Percentiles rank a stretch among this genome's conserved stretches.
phyloP scores from a whole-genome alignment of 2,113 vertebrate species.

The Columbina picui region DNA sequence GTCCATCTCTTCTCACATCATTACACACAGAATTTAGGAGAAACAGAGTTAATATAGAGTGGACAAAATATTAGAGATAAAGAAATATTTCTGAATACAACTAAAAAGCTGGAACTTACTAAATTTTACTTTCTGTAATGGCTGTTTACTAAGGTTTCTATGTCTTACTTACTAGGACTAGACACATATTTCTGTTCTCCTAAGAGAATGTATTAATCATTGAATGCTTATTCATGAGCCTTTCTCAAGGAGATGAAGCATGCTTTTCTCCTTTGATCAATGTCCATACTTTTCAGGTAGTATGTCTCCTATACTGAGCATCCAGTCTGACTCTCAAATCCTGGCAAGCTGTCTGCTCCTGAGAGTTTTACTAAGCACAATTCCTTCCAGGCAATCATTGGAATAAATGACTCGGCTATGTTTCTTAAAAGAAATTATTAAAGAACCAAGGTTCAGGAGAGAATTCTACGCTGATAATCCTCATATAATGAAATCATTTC shows the following conservation, averaged over 20 bases:
- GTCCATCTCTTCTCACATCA: neutral
- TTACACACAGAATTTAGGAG: neutral
- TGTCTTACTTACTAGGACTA: neutral
- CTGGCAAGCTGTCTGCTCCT: neutral
- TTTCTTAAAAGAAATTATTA: conserved; percentile 8
- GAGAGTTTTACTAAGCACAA: neutral
- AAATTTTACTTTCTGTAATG: neutral
- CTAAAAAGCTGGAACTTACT: neutral
- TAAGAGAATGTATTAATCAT: neutral
- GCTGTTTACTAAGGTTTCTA: neutral
- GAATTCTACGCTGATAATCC: neutral
- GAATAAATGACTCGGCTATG: neutral
- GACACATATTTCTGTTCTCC: neutral
- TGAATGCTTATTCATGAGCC: neutral
- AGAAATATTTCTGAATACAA: neutral
- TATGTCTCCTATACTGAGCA: neutral
- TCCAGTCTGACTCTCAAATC: neutral
- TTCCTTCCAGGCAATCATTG: conserved; percentile 6
- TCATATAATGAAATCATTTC: neutral
- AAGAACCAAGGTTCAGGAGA: neutral
- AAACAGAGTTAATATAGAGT: neutral
- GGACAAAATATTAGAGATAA: neutral
- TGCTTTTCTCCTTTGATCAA: conserved; percentile 23
- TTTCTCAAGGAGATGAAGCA: neutral
- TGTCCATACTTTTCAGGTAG: neutral